phyloP scores from a whole-genome alignment of 2,797 vertebrate species.

The Acridotheres tristis region DNA sequence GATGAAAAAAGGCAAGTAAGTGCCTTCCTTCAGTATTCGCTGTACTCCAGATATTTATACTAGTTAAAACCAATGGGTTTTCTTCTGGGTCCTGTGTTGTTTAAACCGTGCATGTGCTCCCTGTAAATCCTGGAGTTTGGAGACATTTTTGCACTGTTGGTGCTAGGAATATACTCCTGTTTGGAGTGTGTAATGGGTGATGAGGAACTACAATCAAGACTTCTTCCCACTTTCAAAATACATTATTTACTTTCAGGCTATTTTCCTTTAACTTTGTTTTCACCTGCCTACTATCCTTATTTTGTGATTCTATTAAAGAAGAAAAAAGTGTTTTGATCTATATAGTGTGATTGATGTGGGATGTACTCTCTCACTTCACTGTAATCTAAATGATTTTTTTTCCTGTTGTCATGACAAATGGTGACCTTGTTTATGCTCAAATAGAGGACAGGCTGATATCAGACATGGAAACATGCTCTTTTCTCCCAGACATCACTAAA shows the following conservation, averaged over 20 bases:
- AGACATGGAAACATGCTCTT: neutral
- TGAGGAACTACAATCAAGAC: neutral
- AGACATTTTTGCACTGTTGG: neutral
- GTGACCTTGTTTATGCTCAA: neutral
- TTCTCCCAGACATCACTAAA: neutral
- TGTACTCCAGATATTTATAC: neutral
- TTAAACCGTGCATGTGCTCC: neutral
- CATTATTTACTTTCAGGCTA: neutral
- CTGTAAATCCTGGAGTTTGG: neutral
- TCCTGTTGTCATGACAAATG: neutral
- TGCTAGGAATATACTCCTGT: neutral
- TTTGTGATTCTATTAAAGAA: neutral
- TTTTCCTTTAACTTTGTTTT: neutral
- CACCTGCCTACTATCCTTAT: neutral
- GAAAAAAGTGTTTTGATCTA: neutral
- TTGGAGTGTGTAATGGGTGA: neutral
- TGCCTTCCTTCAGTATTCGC: neutral
- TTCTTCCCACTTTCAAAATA: neutral
- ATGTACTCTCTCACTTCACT: neutral
- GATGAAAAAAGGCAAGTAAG: neutral
- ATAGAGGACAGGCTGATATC: neutral
- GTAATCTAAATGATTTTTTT: neutral
- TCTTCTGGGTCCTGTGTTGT: neutral
- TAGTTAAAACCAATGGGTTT: neutral
- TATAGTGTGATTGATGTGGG: neutral